phyloP scores from a whole-genome alignment of 2,888 invertebrate genomes.

The Labia minor region DNA sequence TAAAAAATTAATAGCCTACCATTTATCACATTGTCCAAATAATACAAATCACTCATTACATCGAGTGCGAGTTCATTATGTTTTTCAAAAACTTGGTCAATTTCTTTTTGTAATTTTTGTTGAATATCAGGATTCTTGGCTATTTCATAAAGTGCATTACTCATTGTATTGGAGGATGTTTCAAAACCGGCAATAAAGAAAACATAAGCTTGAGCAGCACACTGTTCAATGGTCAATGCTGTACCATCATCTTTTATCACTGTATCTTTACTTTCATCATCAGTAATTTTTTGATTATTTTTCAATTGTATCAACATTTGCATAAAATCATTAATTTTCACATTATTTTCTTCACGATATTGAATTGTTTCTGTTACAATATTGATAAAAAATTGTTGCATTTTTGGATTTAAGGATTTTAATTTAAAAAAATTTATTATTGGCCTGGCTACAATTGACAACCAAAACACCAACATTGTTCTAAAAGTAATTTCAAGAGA shows the following conservation, averaged over 20 bases:
- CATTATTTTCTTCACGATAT: conserved; percentile 19
- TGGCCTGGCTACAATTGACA: not conserved
- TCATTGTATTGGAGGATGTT: conserved; percentile 15
- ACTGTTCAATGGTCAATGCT: conserved; percentile 14
- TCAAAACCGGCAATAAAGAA: conserved; percentile 20
- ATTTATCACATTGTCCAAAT: conserved; percentile 34
- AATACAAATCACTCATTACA: conserved; percentile 27
- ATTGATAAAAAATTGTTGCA: conserved; percentile 19
- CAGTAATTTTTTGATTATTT: conserved; percentile 14
- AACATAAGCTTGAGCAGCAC: conserved; percentile 18
- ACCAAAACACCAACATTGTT: not conserved
- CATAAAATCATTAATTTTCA: conserved; percentile 19
- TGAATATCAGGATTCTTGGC: conserved; percentile 25
- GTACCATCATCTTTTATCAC: not conserved
- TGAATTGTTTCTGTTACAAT: conserved; percentile 17
- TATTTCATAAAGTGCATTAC: conserved; percentile 16
- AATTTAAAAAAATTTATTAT: not conserved
- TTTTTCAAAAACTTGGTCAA: conserved; percentile 13
- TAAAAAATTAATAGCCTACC: conserved; percentile 32
- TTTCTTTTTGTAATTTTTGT: conserved; percentile 9
- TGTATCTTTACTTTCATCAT: conserved; percentile 24
- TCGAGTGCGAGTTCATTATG: conserved; percentile 29
- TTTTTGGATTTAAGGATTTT: not conserved
- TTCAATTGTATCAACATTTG: conserved; percentile 20
- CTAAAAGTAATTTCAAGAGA: not conserved